A percentile compares a stretch with the other conserved stretches of the same genome.
Conservation (phyloP, 1,140 invertebrate genomes). For the Arion vulgaris region DNA sequence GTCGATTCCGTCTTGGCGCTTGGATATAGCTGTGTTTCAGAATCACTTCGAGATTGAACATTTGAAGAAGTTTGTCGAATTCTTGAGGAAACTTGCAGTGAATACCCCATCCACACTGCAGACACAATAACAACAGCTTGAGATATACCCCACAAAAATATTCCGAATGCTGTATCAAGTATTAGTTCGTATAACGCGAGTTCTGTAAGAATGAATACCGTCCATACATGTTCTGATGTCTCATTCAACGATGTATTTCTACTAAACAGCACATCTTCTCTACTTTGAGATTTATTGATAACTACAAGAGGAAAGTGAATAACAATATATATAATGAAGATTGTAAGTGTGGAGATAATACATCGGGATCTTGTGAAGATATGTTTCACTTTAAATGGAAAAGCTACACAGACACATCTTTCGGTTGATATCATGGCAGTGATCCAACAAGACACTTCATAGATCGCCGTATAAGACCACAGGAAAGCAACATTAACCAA, state of each 20-base stretch:
- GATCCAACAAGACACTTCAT: neutral
- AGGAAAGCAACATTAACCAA: neutral
- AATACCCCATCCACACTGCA: too few species aligned
- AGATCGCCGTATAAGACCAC: neutral
- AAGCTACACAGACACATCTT: constrained; percentile 5
- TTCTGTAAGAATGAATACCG: neutral
- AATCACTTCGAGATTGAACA: too few species aligned
- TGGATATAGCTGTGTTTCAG: too few species aligned
- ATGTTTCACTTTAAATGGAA: neutral
- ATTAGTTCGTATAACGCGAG: neutral
- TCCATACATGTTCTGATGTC: neutral
- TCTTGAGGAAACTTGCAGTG: too few species aligned
- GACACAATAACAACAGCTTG: too few species aligned
- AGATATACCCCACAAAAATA: neutral
- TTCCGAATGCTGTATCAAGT: neutral
- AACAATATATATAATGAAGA: neutral
- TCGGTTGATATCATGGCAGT: neutral
- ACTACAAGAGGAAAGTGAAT: neutral
- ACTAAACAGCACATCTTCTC: neutral
- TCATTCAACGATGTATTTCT: neutral
- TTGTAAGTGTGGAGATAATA: neutral
- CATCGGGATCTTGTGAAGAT: neutral
- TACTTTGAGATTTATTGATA: neutral
- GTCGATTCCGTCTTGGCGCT: too few species aligned
- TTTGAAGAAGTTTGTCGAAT: too few species aligned